A percentile compares a stretch with the other conserved stretches of the same genome.
Conservation (phyloP, 2,888 invertebrate genomes). For the Bhutanitis thaidina region DNA sequence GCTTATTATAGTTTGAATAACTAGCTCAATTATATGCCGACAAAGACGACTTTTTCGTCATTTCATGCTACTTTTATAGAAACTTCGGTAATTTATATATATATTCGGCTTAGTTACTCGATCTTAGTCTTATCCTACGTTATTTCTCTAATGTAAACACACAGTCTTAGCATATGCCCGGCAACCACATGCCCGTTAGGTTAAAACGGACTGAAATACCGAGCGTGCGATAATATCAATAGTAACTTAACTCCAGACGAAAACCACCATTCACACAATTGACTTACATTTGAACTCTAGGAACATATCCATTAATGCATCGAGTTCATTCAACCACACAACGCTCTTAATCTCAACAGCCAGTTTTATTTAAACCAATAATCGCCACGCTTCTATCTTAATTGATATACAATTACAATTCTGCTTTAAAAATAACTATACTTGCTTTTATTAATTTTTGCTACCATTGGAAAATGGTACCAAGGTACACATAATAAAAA, state of each 20-base stretch:
- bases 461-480: too few relatives aligned
- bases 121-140: neutral
- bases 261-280: slow-evolving; percentile 1
- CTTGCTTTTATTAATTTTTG: too few relatives aligned
- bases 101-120: too few relatives aligned
- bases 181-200: slow-evolving; percentile 15
- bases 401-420: neutral
- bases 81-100: too few relatives aligned
- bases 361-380: neutral
- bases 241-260: neutral
- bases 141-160: neutral
- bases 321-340: slow-evolving; percentile 7
- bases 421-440: neutral
- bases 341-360: neutral
- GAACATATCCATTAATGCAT: slow-evolving; percentile 2
- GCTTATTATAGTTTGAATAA: too few relatives aligned
- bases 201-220: neutral
- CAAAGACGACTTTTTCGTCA: too few relatives aligned
- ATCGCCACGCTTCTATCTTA: neutral
- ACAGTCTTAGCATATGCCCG: neutral
- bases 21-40: too few relatives aligned
- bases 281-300: slow-evolving; percentile 10
- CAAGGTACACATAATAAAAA: too few relatives aligned
- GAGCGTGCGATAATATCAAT: neutral
- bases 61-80: too few relatives aligned